Evolutionary conservation across 2,888 invertebrate genomes (phyloP).

Genomic region (Drosophila greeni): DNA sequence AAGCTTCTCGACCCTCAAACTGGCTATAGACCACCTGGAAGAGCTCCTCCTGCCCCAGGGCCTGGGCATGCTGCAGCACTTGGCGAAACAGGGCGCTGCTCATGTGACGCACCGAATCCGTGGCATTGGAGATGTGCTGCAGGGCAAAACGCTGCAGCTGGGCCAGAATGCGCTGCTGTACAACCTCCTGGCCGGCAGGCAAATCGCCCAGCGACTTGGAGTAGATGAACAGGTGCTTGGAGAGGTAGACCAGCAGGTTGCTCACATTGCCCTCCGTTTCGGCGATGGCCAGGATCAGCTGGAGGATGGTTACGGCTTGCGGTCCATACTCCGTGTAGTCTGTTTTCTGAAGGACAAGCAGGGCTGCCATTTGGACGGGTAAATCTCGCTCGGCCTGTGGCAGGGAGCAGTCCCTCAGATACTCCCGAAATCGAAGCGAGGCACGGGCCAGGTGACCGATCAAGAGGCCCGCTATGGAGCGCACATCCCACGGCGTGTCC

Average conservation of each 20-base stretch:
- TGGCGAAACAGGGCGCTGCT: constrained; percentile 80
- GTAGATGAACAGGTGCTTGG: constrained; percentile 65
- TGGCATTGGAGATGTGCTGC: constrained; percentile 82
- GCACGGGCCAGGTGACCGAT: constrained; percentile 80
- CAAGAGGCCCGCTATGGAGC: constrained; percentile 82
- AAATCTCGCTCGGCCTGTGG: constrained; percentile 46
- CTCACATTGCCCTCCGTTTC: constrained; percentile 61
- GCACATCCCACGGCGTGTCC: constrained; percentile 83
- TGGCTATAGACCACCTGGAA: constrained; percentile 65
- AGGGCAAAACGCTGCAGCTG: constrained; percentile 80
- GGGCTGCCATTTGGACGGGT: constrained; percentile 71
- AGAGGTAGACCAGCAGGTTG: constrained; percentile 70
- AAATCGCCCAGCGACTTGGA: constrained; percentile 50
- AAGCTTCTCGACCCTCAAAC: constrained; percentile 57
- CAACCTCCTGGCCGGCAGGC: background rate
- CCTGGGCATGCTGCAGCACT: constrained; percentile 77
- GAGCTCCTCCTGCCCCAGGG: constrained; percentile 58
- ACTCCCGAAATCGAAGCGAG: constrained; percentile 69
- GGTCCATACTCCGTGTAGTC: constrained; percentile 56
- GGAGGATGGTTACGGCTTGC: constrained; percentile 60
- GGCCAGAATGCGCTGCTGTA: constrained; percentile 65
- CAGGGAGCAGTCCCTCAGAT: constrained; percentile 54
- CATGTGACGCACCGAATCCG: constrained; percentile 84
- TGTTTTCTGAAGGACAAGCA: constrained; percentile 67
- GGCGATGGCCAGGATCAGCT: constrained; percentile 55